Base-by-base conservation (phyloP, 1,140 invertebrate genomes). In the Lepidurus couesii region DNA sequence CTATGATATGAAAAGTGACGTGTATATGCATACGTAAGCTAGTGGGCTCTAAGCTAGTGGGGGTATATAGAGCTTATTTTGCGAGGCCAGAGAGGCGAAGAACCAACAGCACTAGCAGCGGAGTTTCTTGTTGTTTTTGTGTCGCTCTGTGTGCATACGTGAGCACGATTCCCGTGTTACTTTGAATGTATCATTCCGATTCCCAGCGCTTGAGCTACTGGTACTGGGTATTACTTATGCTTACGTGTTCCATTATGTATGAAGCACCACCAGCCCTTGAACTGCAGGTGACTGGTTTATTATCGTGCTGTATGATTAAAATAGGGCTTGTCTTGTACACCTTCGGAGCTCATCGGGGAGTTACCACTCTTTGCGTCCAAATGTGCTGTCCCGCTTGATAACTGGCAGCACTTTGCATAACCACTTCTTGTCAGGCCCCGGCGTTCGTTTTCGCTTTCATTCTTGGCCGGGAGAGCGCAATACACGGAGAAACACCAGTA, bases 161-260 rank as follows among this genome's bases (percentile, higher is more conserved):
- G 53, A 65, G 53, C 53, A 21, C 53, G 53, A 65, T 65, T 65
- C 53, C 21, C 9, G 53, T 65, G 53, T 65, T 65, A 65, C 21
- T 65, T 65, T 65, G 53, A n/a, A 65, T 65, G 53, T 65, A 65
- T 21, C 53, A 65, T 65, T n/a, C n/a, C n/a, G n/a, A n/a, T n/a
- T 65, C 53, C 53, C 53, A 65, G 53, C 53, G 53, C 53, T 65
- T 21, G 53, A 65, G 53, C 53, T 65, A 65, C 53, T 16, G 53
- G n/a, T 65, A 65, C 53, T 16, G 53, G 53, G 53, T 65, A 21
- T 65, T 65, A 65, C 53, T 65, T 21, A 65, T 65, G 53, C 53
- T 65, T 65, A 65, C 53, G 53, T 65, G 53, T 65, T 65, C 53
- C 53, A 65, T 65, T 65, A 65, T 65, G 53, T 65, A 65, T 65